Evolutionary conservation across 2,797 vertebrate species (phyloP), one percentile per base, ranked within the genome.

Genomic region (Neosilurus hyrtlii): DNA sequence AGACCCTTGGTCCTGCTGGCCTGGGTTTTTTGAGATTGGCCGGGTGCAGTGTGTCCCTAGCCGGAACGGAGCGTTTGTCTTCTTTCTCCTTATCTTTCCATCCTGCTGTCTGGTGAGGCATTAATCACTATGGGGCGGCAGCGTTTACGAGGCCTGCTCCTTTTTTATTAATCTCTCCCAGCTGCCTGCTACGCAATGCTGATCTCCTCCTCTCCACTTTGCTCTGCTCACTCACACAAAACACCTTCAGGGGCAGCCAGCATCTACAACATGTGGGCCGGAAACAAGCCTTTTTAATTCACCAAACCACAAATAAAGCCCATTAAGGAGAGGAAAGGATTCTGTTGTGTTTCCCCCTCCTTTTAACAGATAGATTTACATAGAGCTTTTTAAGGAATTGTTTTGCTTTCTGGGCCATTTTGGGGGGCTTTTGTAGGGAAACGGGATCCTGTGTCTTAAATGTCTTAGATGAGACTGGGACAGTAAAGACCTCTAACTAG

Each of bases 281-380:
- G 82, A 91, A 92, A 92, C 75, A 68, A 24, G 82, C 84, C 84
- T 92, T 88, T 78, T 90, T 91, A 90, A 91, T 92, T 90, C 89
- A 83, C 57, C 73, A 90, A 90, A 90, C 91, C 88, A 89, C 88
- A 90, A 92, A 92, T 91, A 88, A 91, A 89, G 66, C 86, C 81
- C 72, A 90, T 90, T 88, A 89, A 85, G 71, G 83, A 87, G 87
- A 82, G 83, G 84, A 90, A 82, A 83, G 86, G 88, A 87, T 91
- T 89, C 87, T 89, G 90, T 90, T 85, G 82, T 82, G 2, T 79
- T 90, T 85, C 86, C 87, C 8, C 66, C 75, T 63, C 43, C 82
- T 67, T 54, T 66, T 83, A 65, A 86, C 73, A 83, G 87, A 77
- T 79, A 86, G 86, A 86, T 85, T 88, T 88, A 88, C 87, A 85